These are phyloP conservation scores for Pelecanus crispus DNA, from an alignment of 2,113 vertebrate species.

Conservation along the genomic window DNA sequence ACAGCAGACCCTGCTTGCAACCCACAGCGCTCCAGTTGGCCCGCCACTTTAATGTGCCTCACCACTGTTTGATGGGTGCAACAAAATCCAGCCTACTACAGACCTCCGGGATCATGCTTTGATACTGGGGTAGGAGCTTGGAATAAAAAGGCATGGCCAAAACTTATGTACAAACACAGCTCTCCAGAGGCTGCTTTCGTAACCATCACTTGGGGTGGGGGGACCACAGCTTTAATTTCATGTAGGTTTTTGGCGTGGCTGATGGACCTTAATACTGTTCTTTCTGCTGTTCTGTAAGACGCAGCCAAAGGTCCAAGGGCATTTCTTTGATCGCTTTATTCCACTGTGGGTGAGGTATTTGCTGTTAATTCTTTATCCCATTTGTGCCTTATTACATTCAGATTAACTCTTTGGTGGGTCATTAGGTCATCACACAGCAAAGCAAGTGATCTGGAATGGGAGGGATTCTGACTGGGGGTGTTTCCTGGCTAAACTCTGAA, in stretches of 20 bases:
- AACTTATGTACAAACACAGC: neutral
- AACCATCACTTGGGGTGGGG: too few relatives aligned
- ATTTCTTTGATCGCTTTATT: neutral
- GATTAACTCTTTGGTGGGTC: neutral
- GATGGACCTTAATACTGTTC: neutral
- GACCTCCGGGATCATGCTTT: neutral
- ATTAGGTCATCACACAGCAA: neutral
- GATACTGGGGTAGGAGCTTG: neutral
- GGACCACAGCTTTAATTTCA: neutral
- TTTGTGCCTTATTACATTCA: neutral
- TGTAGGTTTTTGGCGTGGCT: neutral
- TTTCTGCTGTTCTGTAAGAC: neutral
- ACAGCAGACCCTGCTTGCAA: neutral
- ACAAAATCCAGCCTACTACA: neutral
- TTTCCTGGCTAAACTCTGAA: neutral
- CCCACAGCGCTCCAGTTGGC: neutral
- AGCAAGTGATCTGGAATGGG: neutral
- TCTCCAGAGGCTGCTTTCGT: neutral
- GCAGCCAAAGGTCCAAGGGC: neutral
- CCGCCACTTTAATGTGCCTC: neutral
- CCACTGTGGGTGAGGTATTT: neutral
- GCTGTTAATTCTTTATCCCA: neutral
- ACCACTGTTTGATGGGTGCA: fast-evolving
- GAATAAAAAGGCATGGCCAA: neutral
- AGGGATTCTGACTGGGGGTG: neutral